Evolutionary conservation across 2,888 invertebrate genomes (phyloP), one percentile per base, ranked within the genome.

Genomic region (Lepidocyrtoides sp.): DNA sequence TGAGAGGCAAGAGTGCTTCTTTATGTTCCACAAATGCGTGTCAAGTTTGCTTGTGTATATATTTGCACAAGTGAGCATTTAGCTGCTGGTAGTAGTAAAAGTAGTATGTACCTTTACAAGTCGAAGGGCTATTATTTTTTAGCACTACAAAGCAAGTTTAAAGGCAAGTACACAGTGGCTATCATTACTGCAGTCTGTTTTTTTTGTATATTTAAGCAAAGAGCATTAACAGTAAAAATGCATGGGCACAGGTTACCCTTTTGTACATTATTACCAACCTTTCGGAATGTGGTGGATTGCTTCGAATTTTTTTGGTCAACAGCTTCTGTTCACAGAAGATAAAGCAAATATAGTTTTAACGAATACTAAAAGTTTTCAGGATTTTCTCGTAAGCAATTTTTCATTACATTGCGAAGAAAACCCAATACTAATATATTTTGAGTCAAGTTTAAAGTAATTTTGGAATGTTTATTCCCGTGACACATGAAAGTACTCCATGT

Each of bases 141-240:
- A 10, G n/a, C n/a, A 17, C 26, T 20, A 26, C 20, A 60, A 2
- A 2, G 60, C 4, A 26, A 23, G 57, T n/a, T n/a, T n/a, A n/a
- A n/a, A n/a, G n/a, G n/a, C n/a, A 26, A 26, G 26, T 17, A 51
- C 51, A 66, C 29, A 66, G 14, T 2, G 32, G 29, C n/a, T 2
- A 66, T 12, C 57, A 60, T 14, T n/a, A 29, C 66, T 66, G 66
- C 66, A 66, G 17, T 29, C 32, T 32, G 66, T 7, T n/a, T n/a
- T n/a, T n/a, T n/a, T n/a, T n/a, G 26, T 60, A 26, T 26, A 4
- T 10, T 60, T 32, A 66, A 66, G 32, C 12, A n/a, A 29, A n/a
- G n/a, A 7, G 32, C 32, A 66, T 66, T 32, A 29, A 32, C 66
- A 66, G 66, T 66, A 66, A 66, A 66, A 66, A 66, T 66, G 29